phyloP scores from a whole-genome alignment of 2,888 invertebrate genomes.

The Boloria euphrosyne region DNA sequence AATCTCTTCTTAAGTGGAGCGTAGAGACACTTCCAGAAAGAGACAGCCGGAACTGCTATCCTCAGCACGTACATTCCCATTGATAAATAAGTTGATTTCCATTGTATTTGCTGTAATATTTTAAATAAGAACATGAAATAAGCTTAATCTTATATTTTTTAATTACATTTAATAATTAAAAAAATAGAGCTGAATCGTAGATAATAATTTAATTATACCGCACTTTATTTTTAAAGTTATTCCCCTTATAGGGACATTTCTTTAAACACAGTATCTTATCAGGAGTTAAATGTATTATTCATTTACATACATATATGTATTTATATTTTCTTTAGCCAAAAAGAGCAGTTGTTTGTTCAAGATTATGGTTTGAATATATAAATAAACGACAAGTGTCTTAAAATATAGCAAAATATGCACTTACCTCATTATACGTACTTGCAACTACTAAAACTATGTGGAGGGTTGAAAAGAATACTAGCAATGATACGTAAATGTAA shows the following conservation, averaged over 20 bases:
- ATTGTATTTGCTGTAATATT: conserved; percentile 63
- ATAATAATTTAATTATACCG: too few species aligned
- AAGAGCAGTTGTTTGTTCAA: too few species aligned
- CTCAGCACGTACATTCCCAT: conserved; percentile 70
- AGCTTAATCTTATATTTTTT: neutral
- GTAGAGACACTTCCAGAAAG: conserved; percentile 66
- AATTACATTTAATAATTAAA: neutral
- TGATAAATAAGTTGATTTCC: conserved; percentile 66
- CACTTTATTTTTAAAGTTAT: too few species aligned
- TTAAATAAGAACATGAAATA: neutral
- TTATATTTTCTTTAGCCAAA: too few species aligned
- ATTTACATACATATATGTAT: too few species aligned
- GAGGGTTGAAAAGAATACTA: conserved; percentile 84
- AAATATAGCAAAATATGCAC: conserved; percentile 30
- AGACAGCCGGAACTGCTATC: conserved; percentile 61
- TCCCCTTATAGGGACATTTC: too few species aligned
- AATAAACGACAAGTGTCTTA: too few species aligned
- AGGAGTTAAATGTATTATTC: too few species aligned
- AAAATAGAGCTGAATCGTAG: too few species aligned
- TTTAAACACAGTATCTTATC: too few species aligned
- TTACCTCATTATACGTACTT: conserved; percentile 69
- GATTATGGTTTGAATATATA: too few species aligned
- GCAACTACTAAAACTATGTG: conserved; percentile 83
- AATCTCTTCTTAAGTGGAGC: conserved; percentile 64
- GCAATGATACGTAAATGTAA: conserved; percentile 87